Base-by-base conservation (phyloP, 2,888 invertebrate species). In the Cabera pusaria region DNA sequence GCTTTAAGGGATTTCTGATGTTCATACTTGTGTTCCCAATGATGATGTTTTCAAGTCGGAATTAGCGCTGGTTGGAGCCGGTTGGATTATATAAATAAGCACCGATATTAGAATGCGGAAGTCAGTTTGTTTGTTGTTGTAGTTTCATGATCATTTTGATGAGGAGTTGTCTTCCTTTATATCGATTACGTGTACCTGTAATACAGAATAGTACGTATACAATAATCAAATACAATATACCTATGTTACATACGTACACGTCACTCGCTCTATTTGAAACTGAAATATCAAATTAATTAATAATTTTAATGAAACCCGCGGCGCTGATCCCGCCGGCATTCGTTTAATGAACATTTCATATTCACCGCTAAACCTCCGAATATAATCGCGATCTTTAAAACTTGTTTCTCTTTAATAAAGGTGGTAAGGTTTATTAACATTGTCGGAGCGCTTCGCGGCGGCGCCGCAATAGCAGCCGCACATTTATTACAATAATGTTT, bases 401-500 rank as follows among this genome's bases (percentile, higher is more conserved):
- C 62, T 62, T 62, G 62, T 52, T 57, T 5, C 45, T 33, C 29
- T 58, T 53, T 53, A 57, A 51, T 52, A 52, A 57, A 54, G 41
- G 51, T 44, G 51, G 46, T 44, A 36, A 46, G 34, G 40, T 54
- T 59, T 53, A 61, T 48, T 57, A 52, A 61, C 49, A 41, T 44
- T 26, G 33, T 12, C 36, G 34, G 28, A 39, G 49, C 46, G 52
- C 49, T 14, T 14, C 20, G 0, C 6, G 24, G 17, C 35, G 16
- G 18, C 16, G 10, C 4, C 28, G 20, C 21, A 31, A 25, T 11
- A 28, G 41, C 35, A 4, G 3, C 37, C 35, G 22, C 48, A 46
- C 62, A 69, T 69, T 71, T 68, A 71, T 63, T 52, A 57, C 49
- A 45, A 59, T 54, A 62, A 64, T 65, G 48, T 54, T 41, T 44